phyloP scores from a whole-genome alignment of 2,797 vertebrate species.

The Malacoctenus gilli region DNA sequence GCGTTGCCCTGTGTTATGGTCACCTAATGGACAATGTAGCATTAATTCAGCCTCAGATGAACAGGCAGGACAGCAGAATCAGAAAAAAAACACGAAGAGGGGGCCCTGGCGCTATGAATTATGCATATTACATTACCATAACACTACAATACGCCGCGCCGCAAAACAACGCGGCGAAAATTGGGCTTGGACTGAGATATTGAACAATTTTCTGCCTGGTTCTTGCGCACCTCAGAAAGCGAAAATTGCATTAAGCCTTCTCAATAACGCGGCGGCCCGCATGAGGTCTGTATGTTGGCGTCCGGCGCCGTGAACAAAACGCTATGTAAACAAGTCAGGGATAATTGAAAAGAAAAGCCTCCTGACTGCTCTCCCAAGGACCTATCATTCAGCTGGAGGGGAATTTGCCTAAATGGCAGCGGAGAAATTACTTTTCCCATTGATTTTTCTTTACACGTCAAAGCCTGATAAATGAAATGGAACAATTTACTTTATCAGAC shows the following conservation, averaged over 20 bases:
- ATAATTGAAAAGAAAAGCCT: constrained; percentile 94
- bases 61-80: constrained; percentile 86
- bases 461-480: constrained; percentile 90
- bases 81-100: constrained; percentile 84
- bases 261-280: constrained; percentile 84
- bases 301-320: constrained; percentile 79
- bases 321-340: constrained; percentile 91
- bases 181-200: constrained; percentile 89
- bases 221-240: constrained; percentile 91
- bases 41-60: constrained; percentile 91
- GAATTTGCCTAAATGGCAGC: constrained; percentile 83
- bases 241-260: constrained; percentile 92
- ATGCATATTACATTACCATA: constrained; percentile 91
- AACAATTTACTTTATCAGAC: constrained; percentile 85
- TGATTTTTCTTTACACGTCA: constrained; percentile 91
- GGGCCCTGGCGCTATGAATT: constrained; percentile 89
- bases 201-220: constrained; percentile 93
- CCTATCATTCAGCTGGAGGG: constrained; percentile 86
- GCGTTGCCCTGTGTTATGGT: constrained; percentile 83
- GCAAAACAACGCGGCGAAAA: constrained; percentile 85
- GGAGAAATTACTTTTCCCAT: constrained; percentile 94
- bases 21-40: constrained; percentile 84
- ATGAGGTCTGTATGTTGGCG: constrained; percentile 84
- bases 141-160: constrained; percentile 80
- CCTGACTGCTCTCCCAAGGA: constrained; percentile 85